Base-by-base conservation (phyloP, 2,888 invertebrate species). In the Drosophila cyrtoloma region DNA sequence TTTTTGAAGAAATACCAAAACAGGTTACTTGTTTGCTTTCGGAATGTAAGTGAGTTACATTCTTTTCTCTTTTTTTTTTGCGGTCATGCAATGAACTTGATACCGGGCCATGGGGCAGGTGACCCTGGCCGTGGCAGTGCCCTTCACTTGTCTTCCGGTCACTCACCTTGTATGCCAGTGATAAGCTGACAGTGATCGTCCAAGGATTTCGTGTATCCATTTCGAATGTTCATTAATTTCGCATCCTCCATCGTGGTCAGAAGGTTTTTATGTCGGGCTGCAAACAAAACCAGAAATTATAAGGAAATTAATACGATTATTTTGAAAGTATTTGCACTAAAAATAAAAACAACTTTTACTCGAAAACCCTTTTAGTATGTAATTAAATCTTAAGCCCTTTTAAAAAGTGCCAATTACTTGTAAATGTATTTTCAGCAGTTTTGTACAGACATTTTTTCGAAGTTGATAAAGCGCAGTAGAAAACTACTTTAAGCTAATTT, bases 171-270 rank as follows among this genome's bases (percentile, higher is more conserved):
- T 42, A 71, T 68, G 59, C 72, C 84, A 57, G 72, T 89, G 51
- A 87, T 87, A 56, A 83, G 79, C 71, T 86, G 87, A 47, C 79
- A 81, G 70, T 86, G 87, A 89, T 90, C 87, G 55, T 90, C 91
- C 79, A 86, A 59, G 22, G 82, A 67, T 58, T 82, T 84, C 66
- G 82, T 67, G 57, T 76, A 84, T 32, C 89, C 90, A 72, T 90
- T 87, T 57, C 84, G 75, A 32, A 90, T 73, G 71, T 81, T 90
- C 79, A 86, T 89, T 63, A 87, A 65, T 77, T 87, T 89, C 12
- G 80, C 77, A 51, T 86, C 87, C 69, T 80, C 85, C 85, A 85
- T 85, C 35, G 51, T 79, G 53, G 35, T n/a, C 61, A 58, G 59
- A 59, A 44, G 19, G 7, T 56, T 58, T 19, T 72, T 59, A 44